Evolutionary conservation across 2,888 invertebrate genomes (phyloP).

Genomic region (Parnassius orleans): DNA sequence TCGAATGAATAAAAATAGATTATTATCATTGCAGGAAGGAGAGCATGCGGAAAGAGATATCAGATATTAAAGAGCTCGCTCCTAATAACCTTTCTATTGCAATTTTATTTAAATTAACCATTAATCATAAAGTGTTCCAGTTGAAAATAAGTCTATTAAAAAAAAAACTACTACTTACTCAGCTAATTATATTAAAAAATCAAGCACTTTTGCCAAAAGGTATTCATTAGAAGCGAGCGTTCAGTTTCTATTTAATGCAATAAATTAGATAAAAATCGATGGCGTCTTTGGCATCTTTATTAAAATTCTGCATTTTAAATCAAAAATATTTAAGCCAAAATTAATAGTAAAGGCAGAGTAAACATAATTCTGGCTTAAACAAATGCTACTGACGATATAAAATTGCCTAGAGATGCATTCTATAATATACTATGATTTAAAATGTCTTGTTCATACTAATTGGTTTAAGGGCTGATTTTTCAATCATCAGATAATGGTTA

Average conservation of each 20-base stretch:
- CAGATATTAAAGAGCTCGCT: slow-evolving; percentile 26
- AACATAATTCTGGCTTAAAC: slow-evolving; percentile 6
- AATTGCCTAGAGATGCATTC: no score
- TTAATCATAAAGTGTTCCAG: no score
- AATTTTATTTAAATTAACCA: not conserved
- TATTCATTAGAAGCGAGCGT: slow-evolving; percentile 14
- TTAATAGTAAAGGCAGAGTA: no score
- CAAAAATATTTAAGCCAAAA: no score
- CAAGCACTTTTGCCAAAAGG: no score
- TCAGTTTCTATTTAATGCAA: slow-evolving; percentile 2
- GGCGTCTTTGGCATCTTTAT: slow-evolving; percentile 5
- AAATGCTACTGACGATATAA: not conserved
- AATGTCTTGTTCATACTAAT: no score
- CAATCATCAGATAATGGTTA: no score
- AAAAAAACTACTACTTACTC: no score
- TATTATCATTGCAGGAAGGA: slow-evolving; percentile 32
- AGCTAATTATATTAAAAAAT: not conserved
- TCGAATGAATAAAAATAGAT: slow-evolving; percentile 70
- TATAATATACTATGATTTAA: no score
- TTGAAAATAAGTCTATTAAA: no score
- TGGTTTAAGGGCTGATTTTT: no score
- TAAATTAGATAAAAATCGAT: slow-evolving; percentile 6
- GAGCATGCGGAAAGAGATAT: slow-evolving; percentile 55
- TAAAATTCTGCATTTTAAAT: no score
- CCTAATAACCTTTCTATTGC: not conserved